Base-by-base conservation (phyloP, 2,888 invertebrate genomes). In the Caenorhabditis panamensis region DNA sequence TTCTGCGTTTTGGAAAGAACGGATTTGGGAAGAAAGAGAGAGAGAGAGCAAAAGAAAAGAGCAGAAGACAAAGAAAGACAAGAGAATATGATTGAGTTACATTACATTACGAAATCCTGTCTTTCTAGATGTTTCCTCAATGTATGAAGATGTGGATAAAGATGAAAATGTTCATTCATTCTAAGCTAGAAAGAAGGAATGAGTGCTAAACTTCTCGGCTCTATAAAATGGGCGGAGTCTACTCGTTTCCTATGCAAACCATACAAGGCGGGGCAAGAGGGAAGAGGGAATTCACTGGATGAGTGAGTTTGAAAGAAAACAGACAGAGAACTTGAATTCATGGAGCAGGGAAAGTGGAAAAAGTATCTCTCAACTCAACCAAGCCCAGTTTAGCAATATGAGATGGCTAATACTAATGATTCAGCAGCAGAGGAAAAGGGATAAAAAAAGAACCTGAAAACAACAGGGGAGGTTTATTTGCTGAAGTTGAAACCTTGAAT, bases 401-500 rank as follows among this genome's bases (percentile, higher is more conserved):
- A 56, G 28, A 20, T n/a, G 68, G 68, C 68, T 68, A 68, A 68
- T 68, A 58, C 56, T 24, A 47, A 44, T 18, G 31, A 31, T 9
- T 31, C 9, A n/a, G 31, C 4, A 31, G 4, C 9, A 31, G 31
- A 31, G 31, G 31, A 9, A 31, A 31, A 9, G 9, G 4, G 4
- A 6, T 31, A 9, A 31, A 31, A 9, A 31, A n/a, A n/a, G n/a
- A n/a, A n/a, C n/a, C n/a, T n/a, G n/a, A n/a, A n/a, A n/a, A n/a
- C n/a, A n/a, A n/a, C n/a, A n/a, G n/a, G n/a, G n/a, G n/a, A n/a
- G 49, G 18, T 47, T 53, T 61, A 59, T 49, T 53, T 51, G 47
- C 20, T 3, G 6, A 2, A 16, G 13, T 71, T 62, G 64, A 72
- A 72, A 72, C 72, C 63, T 64, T 56, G 49, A 72, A 72, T 72